Evolutionary conservation across 2,888 invertebrate genomes (phyloP), one percentile per base, ranked within the genome.

Genomic region (Zonitis immaculata): DNA sequence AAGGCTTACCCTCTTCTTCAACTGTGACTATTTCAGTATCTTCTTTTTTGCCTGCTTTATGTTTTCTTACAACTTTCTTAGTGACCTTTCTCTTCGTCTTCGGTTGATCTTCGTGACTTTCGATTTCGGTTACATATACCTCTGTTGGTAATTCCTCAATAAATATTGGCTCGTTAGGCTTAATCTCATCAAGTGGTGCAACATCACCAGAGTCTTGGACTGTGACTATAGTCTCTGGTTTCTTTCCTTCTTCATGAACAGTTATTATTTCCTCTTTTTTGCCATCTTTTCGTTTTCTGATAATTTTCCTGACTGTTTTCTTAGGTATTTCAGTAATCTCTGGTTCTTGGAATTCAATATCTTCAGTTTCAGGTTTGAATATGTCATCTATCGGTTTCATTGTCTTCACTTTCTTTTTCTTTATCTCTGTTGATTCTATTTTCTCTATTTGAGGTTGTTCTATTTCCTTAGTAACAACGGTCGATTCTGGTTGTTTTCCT

Each of bases 391-490:
- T 6, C 4, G 18, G 1, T 18, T 39, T 39, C 18, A 1, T 11
- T 18, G 11, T 18, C 18, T 11, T 39, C 9, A 16, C 18, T 8
- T 6, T 39, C 18, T 39, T 39, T 39, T 32, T 32, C 14, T 4
- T 32, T 14, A 32, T 14, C 27, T 70, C 60, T 22, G 3, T 3
- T 22, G 22, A 22, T 22, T 22, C 22, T 22, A 22, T 22, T 22
- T 22, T 3, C 22, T 22, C 5, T 5, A 22, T 22, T 22, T 22
- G 3, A 5, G 71, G 61, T 62, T 59, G 60, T 47, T 72, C 66
- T 44, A 75, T 71, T 54, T 76, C 75, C 42, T 74, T 64, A 52
- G 71, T 71, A 39, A 75, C 67, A 26, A 80, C 76, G 56, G 76
- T 76, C 0, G 69, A 71, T 49, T 72, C 62, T 0, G 76, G 74